Base-by-base conservation (phyloP, 2,797 vertebrate genomes). In the Crocidura indochinensis region DNA sequence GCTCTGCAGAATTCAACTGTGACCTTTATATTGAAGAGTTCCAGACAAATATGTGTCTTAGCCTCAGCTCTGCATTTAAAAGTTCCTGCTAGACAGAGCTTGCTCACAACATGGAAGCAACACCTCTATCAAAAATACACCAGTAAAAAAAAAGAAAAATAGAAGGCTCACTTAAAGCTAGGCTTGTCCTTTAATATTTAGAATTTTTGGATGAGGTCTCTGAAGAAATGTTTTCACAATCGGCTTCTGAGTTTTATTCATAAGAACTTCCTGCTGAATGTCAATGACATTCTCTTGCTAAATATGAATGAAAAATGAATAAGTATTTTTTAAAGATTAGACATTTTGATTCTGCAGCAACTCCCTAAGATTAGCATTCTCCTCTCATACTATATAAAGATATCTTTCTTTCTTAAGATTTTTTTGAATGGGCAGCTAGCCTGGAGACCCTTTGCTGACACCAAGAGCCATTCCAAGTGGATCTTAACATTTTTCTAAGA, bases 221-320 rank as follows among this genome's bases (percentile, higher is more conserved):
- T 69, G 5, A 20, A 87, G 68, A 83, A 1, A 8, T 12, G 27
- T 73, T 87, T 67, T 92, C 14, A 69, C 46, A 17, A 60, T 6
- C 49, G 11, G 8, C n/a, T 87, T 73, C 86, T 26, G 91, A 31
- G 56, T 91, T 84, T 85, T 22, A 49, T 29, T 93, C 31, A 29
- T 76, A 4, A 3, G 49, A 0, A 38, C 22, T 38, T 46, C n/a
- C 76, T 74, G 10, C 65, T 19, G 31, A 80, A 65, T 74, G 38
- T 6, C 49, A 24, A 0, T 49, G 64, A 2, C 47, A 4, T 71
- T 44, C 11, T 77, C 81, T 6, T 67, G 22, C 62, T 86, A 20
- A 29, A 78, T 31, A 72, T 60, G 5, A n/a, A 12, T 87, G n/a
- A 72, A 53, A 80, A 47, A 67, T 5, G n/a, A 78, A 68, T 10